phyloP scores from a whole-genome alignment of 1,140 invertebrate species.

The Pentalonia nigronervosa region DNA sequence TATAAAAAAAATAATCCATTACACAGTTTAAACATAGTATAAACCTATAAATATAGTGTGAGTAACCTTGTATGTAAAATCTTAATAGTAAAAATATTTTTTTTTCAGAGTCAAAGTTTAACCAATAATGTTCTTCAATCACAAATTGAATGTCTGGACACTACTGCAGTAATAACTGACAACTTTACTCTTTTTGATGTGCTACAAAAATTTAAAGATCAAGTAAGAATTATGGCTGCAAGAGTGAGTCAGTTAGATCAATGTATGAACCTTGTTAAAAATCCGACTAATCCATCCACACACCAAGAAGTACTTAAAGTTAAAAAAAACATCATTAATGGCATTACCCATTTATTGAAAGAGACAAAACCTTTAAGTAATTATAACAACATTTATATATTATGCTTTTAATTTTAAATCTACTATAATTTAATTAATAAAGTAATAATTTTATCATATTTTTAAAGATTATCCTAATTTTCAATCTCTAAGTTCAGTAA shows the following conservation, averaged over 20 bases:
- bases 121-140: neutral
- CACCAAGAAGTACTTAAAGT: slow-evolving; percentile 22
- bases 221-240: neutral
- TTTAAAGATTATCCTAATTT: slow-evolving; percentile 37
- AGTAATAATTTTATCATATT: neutral
- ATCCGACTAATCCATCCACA: slow-evolving; percentile 16
- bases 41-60: too few relatives aligned
- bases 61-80: neutral
- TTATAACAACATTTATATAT: neutral
- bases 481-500: slow-evolving; percentile 36
- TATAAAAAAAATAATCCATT: neutral
- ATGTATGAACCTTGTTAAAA: slow-evolving; percentile 24
- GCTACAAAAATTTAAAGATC: slow-evolving; percentile 14
- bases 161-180: neutral
- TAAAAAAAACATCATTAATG: slow-evolving; percentile 35
- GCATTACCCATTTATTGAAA: slow-evolving; percentile 24
- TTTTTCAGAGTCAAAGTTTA: neutral
- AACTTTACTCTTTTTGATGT: slow-evolving; percentile 32
- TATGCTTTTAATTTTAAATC: too few relatives aligned
- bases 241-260: slow-evolving; percentile 29
- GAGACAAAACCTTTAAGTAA: slow-evolving; percentile 47
- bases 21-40: too few relatives aligned
- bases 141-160: slow-evolving; percentile 16
- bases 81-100: neutral
- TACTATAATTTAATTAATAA: neutral